These are phyloP conservation scores for Nanorana parkeri DNA, from an alignment of 2,113 vertebrate species.

Conservation along the genomic window DNA sequence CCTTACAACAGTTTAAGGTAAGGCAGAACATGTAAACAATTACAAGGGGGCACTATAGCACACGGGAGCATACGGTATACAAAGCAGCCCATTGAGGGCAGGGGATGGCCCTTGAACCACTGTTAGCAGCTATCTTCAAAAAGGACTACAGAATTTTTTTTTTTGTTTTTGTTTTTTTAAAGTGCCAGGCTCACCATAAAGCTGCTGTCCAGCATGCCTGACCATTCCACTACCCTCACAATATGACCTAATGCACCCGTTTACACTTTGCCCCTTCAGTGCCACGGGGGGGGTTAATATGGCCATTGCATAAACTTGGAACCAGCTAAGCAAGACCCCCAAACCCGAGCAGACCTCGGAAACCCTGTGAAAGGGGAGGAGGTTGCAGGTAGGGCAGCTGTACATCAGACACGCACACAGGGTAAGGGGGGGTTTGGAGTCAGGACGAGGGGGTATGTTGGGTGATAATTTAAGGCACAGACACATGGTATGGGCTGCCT, in stretches of 20 bases:
- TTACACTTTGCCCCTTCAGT: conserved; percentile 43
- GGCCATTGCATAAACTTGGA: conserved; percentile 42
- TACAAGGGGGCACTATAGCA: conserved; percentile 11
- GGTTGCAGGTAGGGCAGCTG: conserved; percentile 23
- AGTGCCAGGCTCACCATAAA: conserved; percentile 30
- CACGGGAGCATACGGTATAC: conserved; percentile 35
- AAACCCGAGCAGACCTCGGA: conserved; percentile 43
- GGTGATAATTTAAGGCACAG: conserved; percentile 74
- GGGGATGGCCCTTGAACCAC: conserved; percentile 5
- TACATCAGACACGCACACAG: conserved; percentile 43
- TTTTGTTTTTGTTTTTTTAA: neutral
- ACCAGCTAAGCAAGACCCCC: conserved; percentile 49
- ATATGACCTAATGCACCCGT: conserved; percentile 44
- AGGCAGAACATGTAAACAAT: conserved; percentile 49
- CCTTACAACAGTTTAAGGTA: conserved; percentile 34
- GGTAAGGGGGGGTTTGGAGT: conserved; percentile 20
- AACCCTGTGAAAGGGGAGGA: conserved; percentile 21
- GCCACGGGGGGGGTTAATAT: conserved; percentile 34
- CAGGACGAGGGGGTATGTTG: neutral
- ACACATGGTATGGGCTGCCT: conserved; percentile 86
- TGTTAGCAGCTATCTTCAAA: conserved; percentile 37
- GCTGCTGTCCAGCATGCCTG: conserved; percentile 8
- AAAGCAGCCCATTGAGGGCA: conserved; percentile 27
- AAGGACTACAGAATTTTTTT: neutral
- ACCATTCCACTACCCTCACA: conserved; percentile 23